A percentile compares a stretch with the other conserved stretches of the same genome.
Evolutionary conservation across 2,888 invertebrate genomes (phyloP).

Genomic region (Xestoiulus laeticollis): DNA sequence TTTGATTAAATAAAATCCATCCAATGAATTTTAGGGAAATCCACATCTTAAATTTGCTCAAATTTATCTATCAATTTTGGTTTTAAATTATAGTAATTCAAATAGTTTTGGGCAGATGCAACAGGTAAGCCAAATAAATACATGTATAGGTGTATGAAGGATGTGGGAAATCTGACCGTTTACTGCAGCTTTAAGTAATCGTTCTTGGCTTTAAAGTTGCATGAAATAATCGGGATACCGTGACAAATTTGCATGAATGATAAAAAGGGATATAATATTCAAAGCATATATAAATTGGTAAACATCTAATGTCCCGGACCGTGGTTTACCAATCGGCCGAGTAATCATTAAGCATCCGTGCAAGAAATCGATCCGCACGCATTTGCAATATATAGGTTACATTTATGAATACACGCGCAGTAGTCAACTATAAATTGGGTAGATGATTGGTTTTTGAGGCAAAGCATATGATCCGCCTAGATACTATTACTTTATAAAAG

Average conservation of each 20-base stretch:
- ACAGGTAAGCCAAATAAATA: no score
- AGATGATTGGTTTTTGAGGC: neutral
- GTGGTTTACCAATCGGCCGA: neutral
- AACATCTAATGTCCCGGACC: neutral
- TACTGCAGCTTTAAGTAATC: neutral
- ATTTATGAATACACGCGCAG: neutral
- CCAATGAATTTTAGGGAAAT: no score
- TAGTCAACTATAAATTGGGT: neutral
- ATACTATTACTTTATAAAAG: slow-evolving; percentile 15
- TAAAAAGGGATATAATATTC: neutral
- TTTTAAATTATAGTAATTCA: no score
- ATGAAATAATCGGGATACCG: neutral
- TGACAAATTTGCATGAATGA: neutral
- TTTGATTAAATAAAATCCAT: no score
- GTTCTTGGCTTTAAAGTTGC: neutral
- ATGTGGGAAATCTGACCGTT: neutral
- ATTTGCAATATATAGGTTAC: neutral
- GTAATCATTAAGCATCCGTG: neutral
- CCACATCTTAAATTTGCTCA: no score
- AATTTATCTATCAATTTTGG: no score
- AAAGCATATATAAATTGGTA: neutral
- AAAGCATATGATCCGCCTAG: slow-evolving; percentile 28
- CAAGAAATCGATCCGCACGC: neutral
- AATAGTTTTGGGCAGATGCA: no score
- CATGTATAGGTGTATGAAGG: no score